Conservation (phyloP, 2,113 vertebrate genomes). For the Pandion haliaetus region DNA sequence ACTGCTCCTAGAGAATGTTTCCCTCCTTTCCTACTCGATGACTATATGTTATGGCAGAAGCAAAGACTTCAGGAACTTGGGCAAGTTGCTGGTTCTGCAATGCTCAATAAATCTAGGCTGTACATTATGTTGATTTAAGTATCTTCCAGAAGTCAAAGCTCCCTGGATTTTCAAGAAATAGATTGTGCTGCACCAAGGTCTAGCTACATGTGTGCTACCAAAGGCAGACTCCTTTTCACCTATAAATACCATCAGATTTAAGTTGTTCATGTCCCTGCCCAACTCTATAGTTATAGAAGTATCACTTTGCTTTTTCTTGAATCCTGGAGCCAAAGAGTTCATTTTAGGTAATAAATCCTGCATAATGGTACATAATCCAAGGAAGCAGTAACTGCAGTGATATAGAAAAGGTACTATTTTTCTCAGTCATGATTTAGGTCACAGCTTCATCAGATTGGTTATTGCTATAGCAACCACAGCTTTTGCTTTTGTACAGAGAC, state of each 20-base stretch:
- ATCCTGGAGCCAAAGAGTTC: constrained; percentile 54
- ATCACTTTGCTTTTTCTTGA: background rate
- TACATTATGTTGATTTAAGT: background rate
- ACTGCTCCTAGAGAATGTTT: background rate
- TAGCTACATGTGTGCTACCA: background rate
- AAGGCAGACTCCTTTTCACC: background rate
- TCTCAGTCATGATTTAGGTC: constrained; percentile 79
- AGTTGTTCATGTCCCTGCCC: background rate
- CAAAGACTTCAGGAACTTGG: background rate
- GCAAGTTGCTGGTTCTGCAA: background rate
- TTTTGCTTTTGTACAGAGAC: constrained; percentile 74
- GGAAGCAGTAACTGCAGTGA: constrained; percentile 28
- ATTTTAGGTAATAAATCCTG: constrained; percentile 51
- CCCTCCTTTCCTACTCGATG: background rate
- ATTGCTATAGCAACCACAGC: constrained; percentile 87
- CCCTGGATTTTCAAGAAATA: constrained; percentile 9
- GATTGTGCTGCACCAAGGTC: background rate
- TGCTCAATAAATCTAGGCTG: background rate
- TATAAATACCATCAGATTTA: background rate
- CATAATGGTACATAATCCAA: constrained; percentile 2
- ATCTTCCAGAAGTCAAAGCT: background rate
- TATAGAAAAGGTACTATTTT: constrained; percentile 70
- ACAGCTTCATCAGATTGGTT: constrained; percentile 80
- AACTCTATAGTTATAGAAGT: background rate
- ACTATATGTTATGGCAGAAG: background rate